Evolutionary conservation across 2,113 vertebrate species (phyloP).

Genomic region (Heterotis niloticus): DNA sequence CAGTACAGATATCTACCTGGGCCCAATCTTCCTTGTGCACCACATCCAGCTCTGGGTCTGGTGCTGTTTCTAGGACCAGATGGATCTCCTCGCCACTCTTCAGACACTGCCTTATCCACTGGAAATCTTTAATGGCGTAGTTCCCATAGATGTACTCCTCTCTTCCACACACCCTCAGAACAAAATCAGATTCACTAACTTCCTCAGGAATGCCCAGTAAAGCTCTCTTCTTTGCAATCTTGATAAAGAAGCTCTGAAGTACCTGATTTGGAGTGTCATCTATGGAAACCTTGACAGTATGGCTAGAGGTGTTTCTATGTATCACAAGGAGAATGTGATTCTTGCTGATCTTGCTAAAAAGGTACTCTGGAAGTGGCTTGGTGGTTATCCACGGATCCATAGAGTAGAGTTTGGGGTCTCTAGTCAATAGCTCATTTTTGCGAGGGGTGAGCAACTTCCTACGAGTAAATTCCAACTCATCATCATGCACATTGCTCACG

Average conservation of each 20-base stretch:
- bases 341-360: slow-evolving; percentile 77
- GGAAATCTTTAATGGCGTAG: slow-evolving; percentile 82
- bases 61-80: slow-evolving; percentile 78
- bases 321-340: slow-evolving; percentile 82
- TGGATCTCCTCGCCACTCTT: slow-evolving; percentile 94
- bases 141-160: slow-evolving; percentile 91
- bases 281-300: slow-evolving; percentile 87
- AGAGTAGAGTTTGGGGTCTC: slow-evolving; percentile 84
- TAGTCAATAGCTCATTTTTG: slow-evolving; percentile 76
- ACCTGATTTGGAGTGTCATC: slow-evolving; percentile 82
- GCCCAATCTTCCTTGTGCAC: slow-evolving; percentile 95
- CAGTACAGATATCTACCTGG: slow-evolving; percentile 91
- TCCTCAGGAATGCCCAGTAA: slow-evolving; percentile 83
- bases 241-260: slow-evolving; percentile 83
- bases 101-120: slow-evolving; percentile 91
- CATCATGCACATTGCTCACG: slow-evolving; percentile 92
- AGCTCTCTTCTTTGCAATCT: slow-evolving; percentile 84
- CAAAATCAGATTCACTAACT: slow-evolving; percentile 78
- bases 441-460: slow-evolving; percentile 87
- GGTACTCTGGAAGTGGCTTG: slow-evolving; percentile 81
- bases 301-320: slow-evolving; percentile 81
- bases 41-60: slow-evolving; percentile 74
- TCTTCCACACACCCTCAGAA: slow-evolving; percentile 88
- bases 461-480: slow-evolving; percentile 92
- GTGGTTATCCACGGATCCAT: slow-evolving; percentile 91